Conservation (phyloP, 2,888 invertebrate genomes). For the Charanyca ferruginea region DNA sequence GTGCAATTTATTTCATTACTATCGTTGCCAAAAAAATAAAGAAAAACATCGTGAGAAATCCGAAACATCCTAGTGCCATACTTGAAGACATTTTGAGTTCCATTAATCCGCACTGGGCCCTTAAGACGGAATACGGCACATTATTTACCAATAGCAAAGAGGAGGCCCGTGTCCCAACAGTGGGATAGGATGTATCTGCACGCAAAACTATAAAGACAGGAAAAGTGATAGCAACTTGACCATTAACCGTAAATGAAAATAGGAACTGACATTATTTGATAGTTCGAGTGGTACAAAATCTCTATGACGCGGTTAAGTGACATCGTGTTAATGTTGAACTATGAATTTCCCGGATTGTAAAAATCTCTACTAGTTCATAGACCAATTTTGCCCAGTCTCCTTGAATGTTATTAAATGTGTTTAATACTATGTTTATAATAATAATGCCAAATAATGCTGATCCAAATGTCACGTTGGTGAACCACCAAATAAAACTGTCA, state of each 20-base stretch:
- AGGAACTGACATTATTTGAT: too few relatives aligned
- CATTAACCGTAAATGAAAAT: too few relatives aligned
- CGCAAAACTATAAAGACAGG: background rate
- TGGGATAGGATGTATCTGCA: background rate
- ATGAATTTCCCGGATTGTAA: background rate
- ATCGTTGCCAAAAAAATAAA: background rate
- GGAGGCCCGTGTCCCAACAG: too few relatives aligned
- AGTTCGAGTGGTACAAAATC: background rate
- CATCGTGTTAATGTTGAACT: background rate
- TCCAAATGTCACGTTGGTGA: slow-evolving; percentile 6
- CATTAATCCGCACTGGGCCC: background rate
- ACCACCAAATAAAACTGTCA: background rate
- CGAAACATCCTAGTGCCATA: background rate
- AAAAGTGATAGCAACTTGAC: background rate
- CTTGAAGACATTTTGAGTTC: background rate
- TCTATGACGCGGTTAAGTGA: background rate
- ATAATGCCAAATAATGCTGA: slow-evolving; percentile 22
- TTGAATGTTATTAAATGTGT: slow-evolving; percentile 26
- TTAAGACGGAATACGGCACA: background rate
- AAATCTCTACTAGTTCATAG: slow-evolving; percentile 37
- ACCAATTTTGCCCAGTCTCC: slow-evolving; percentile 43
- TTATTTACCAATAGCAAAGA: background rate
- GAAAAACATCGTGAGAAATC: background rate
- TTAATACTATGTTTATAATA: background rate
- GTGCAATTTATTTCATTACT: background rate